These are phyloP conservation scores for Misgurnus mizolepis DNA, from an alignment of 2,113 vertebrate species.

Conservation along the genomic window DNA sequence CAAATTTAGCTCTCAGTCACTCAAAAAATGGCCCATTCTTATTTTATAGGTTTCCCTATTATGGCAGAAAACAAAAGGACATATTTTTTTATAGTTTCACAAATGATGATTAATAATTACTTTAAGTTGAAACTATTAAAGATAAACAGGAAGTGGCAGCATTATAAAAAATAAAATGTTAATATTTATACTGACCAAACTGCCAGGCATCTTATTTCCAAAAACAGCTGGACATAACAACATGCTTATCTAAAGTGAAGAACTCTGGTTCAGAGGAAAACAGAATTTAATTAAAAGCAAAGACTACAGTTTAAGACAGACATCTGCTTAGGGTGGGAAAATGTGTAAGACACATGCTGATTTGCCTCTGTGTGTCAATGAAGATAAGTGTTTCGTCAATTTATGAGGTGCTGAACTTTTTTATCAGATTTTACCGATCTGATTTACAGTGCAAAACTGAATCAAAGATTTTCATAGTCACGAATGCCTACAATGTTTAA, in stretches of 20 bases:
- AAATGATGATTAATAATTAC: background rate
- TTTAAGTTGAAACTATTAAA: background rate
- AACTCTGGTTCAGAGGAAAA: background rate
- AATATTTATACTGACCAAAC: background rate
- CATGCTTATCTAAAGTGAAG: background rate
- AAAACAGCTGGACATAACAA: background rate
- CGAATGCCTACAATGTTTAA: background rate
- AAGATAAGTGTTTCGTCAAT: conserved; percentile 29
- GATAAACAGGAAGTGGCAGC: background rate
- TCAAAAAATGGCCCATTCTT: conserved; percentile 2
- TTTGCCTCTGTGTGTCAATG: conserved; percentile 35
- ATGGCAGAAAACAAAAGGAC: background rate
- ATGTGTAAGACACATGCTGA: conserved; percentile 50
- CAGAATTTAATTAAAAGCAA: background rate
- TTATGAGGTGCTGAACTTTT: conserved; percentile 46
- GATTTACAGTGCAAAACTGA: conserved; percentile 18
- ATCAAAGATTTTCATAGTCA: background rate
- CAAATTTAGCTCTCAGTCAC: background rate
- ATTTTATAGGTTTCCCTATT: background rate
- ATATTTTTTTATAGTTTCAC: background rate
- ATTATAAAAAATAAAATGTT: background rate
- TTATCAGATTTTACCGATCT: background rate
- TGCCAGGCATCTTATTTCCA: background rate
- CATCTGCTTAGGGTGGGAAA: conserved; percentile 50
- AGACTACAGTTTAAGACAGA: conserved; percentile 57